A percentile compares a stretch with the other conserved stretches of the same genome.
These are phyloP conservation scores for Pycnomerus fuliginosus DNA, from an alignment of 2,888 invertebrate genomes.

Conservation along the genomic window DNA sequence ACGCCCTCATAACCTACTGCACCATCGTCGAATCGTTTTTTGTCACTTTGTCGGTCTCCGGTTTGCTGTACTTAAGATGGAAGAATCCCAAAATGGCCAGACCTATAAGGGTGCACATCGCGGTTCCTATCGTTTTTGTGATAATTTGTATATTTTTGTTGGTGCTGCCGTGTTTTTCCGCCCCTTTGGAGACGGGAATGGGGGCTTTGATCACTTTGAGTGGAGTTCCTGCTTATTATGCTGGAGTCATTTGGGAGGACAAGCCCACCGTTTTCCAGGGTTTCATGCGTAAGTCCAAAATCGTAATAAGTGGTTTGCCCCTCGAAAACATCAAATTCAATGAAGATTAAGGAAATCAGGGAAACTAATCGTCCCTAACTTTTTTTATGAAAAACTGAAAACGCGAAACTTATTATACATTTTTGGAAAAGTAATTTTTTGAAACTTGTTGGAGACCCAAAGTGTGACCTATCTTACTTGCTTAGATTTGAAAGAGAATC, in stretches of 20 bases:
- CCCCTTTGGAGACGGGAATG: conserved; percentile 76
- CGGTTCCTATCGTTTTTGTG: conserved; percentile 75
- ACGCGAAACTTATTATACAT: too few species aligned
- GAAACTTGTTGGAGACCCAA: too few species aligned
- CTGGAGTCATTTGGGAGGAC: conserved; percentile 67
- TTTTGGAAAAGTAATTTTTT: too few species aligned
- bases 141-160: conserved; percentile 75
- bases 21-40: conserved; percentile 92
- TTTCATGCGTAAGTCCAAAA: conserved; percentile 65
- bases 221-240: conserved; percentile 79
- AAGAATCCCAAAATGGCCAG: conserved; percentile 75
- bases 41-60: conserved; percentile 82
- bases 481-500: too few species aligned
- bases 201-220: conserved; percentile 77
- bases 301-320: too few species aligned
- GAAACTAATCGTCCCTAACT: too few species aligned
- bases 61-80: conserved; percentile 80
- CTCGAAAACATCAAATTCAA: too few species aligned
- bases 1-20: conserved; percentile 85
- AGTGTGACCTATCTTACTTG: too few species aligned
- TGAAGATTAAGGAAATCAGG: too few species aligned
- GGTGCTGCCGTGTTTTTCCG: conserved; percentile 74
- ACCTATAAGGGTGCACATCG: conserved; percentile 74
- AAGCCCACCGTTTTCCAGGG: conserved; percentile 64
- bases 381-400: too few species aligned